These are phyloP conservation scores for Drosophila repleta DNA, from an alignment of 1,140 invertebrate species.

Conservation along the genomic window DNA sequence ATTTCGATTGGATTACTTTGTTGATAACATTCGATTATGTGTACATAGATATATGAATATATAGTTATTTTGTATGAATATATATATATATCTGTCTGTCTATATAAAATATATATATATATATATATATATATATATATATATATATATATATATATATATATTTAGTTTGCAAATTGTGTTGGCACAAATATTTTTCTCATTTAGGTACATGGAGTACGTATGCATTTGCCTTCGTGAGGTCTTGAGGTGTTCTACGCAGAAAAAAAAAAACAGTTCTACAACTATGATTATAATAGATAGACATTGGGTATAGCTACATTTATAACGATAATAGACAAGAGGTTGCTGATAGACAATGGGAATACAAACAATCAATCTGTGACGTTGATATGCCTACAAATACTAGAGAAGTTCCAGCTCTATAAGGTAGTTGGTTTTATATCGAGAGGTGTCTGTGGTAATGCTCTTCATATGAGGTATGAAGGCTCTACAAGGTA, in stretches of 20 bases:
- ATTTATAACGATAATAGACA: conserved; percentile 1
- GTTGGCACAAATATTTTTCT: conserved; percentile 32
- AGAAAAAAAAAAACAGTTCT: conserved; percentile 2
- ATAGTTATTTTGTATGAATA: conserved; percentile 3
- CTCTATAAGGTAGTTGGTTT: neutral
- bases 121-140: neutral
- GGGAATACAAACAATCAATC: conserved; percentile 3
- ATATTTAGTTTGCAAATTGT: neutral
- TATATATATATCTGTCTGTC: neutral
- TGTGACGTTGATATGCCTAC: conserved; percentile 28
- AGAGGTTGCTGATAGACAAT: conserved; percentile 3
- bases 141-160: conserved; percentile 15
- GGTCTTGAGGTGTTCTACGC: neutral
- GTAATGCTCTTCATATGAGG: neutral
- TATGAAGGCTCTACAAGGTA: no score
- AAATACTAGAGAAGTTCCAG: neutral
- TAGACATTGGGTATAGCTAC: neutral
- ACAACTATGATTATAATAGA: neutral
- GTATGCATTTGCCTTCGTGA: conserved; percentile 13
- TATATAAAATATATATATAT: neutral
- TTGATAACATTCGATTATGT: conserved; percentile 15
- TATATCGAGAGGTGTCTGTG: neutral
- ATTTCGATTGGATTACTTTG: neutral
- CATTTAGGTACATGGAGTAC: conserved; percentile 47
- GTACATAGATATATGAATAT: neutral